Evolutionary conservation across 2,113 vertebrate genomes (phyloP).

Genomic region (Albula goreensis): DNA sequence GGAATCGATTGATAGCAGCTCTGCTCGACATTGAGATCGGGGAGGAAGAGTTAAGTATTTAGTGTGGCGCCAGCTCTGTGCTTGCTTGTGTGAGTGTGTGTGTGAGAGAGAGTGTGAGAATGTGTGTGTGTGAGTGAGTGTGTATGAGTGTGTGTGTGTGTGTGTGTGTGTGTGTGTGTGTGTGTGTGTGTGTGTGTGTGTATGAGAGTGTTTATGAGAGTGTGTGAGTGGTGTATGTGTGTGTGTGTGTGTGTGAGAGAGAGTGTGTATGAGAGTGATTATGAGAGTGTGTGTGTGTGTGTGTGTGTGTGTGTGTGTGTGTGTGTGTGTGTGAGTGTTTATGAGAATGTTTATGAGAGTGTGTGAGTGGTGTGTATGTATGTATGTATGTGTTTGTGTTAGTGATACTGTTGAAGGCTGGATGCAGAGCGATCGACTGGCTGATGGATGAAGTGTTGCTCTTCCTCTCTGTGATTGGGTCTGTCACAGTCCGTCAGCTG

Average conservation of each 20-base stretch:
- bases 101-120: background rate
- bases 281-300: constrained; percentile 11
- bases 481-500: constrained; percentile 2
- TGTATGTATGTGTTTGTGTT: constrained; percentile 11
- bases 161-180: constrained; percentile 10
- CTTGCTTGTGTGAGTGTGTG: background rate
- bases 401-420: constrained; percentile 17
- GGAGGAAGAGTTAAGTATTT: background rate
- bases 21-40: background rate
- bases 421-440: background rate
- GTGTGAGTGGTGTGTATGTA: background rate
- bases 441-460: constrained; percentile 12
- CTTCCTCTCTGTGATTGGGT: background rate
- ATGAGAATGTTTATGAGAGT: background rate
- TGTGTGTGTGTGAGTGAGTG: background rate
- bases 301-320: background rate
- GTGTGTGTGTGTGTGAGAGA: background rate
- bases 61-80: background rate
- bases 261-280: background rate
- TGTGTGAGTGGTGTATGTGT: background rate
- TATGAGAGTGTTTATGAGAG: background rate
- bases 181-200: constrained; percentile 16
- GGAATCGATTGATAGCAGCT: background rate
- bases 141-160: background rate
- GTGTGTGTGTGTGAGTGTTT: background rate